These are phyloP conservation scores for Hypomesus transpacificus DNA, from an alignment of 2,113 vertebrate species.

Conservation along the genomic window DNA sequence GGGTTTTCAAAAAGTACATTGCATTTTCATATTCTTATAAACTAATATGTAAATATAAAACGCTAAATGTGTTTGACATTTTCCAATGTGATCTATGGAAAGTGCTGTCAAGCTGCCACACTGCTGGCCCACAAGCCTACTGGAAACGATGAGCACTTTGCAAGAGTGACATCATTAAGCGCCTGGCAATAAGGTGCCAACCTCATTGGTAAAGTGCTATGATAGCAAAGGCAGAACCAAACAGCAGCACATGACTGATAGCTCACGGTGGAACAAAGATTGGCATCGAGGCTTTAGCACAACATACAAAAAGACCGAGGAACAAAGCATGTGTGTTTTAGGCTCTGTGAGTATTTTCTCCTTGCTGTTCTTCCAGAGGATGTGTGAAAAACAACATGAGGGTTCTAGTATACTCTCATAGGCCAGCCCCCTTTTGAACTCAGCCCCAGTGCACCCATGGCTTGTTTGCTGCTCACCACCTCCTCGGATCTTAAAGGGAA, in stretches of 20 bases:
- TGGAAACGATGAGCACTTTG: constrained; percentile 43
- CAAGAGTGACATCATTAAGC: constrained; percentile 38
- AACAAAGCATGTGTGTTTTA: not conserved
- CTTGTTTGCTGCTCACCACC: constrained; percentile 51
- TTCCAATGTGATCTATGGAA: not conserved
- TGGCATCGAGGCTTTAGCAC: not conserved
- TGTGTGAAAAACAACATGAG: constrained; percentile 43
- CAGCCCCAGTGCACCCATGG: constrained; percentile 31
- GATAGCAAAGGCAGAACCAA: constrained; percentile 38
- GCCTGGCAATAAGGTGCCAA: constrained; percentile 40
- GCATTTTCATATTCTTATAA: not conserved
- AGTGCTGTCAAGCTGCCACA: constrained; percentile 17
- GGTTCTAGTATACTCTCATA: constrained; percentile 14
- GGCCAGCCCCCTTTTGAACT: constrained; percentile 34
- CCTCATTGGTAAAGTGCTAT: constrained; percentile 27
- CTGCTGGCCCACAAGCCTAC: constrained; percentile 24
- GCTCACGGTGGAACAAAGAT: not conserved
- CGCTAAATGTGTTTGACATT: constrained; percentile 1
- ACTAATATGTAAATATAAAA: not conserved
- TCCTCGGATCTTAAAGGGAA: constrained; percentile 53
- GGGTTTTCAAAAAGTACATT: not conserved
- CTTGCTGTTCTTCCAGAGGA: constrained; percentile 7
- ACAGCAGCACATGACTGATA: constrained; percentile 39
- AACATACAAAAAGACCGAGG: not conserved
- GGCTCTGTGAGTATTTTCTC: not conserved